These are phyloP conservation scores for Corapipo altera DNA, from an alignment of 2,113 vertebrate genomes.

Conservation along the genomic window DNA sequence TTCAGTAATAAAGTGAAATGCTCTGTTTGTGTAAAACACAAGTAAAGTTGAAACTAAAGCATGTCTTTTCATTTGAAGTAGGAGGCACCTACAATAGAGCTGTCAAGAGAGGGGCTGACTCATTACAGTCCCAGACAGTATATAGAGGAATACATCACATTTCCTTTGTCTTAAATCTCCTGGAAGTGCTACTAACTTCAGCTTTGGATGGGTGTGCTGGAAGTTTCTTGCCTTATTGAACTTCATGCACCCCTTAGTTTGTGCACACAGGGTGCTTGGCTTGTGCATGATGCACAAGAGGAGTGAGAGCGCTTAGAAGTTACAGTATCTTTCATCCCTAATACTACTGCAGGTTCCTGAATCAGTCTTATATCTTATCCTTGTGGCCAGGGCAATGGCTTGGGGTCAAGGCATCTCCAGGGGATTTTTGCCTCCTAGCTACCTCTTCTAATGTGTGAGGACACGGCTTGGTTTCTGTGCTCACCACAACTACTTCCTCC, in stretches of 20 bases:
- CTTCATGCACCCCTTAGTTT: background rate
- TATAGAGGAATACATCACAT: background rate
- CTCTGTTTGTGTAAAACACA: background rate
- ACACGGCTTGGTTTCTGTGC: background rate
- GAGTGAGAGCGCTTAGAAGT: background rate
- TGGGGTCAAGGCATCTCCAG: background rate
- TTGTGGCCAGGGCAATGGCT: background rate
- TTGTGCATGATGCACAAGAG: background rate
- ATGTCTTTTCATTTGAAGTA: background rate
- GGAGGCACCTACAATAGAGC: background rate
- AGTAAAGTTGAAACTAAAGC: background rate
- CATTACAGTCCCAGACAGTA: background rate
- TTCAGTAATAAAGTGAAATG: background rate
- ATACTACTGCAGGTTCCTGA: background rate
- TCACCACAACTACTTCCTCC: background rate
- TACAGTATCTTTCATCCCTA: background rate
- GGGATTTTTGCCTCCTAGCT: background rate
- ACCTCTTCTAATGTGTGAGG: background rate
- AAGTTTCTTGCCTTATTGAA: background rate
- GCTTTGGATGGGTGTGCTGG: background rate
- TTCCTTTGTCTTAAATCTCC: background rate
- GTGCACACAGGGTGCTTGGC: background rate
- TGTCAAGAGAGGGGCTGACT: background rate
- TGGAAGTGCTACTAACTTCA: background rate
- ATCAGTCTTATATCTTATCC: background rate